Base-by-base conservation (phyloP, 2,888 invertebrate species). In the Scotopteryx bipunctaria region DNA sequence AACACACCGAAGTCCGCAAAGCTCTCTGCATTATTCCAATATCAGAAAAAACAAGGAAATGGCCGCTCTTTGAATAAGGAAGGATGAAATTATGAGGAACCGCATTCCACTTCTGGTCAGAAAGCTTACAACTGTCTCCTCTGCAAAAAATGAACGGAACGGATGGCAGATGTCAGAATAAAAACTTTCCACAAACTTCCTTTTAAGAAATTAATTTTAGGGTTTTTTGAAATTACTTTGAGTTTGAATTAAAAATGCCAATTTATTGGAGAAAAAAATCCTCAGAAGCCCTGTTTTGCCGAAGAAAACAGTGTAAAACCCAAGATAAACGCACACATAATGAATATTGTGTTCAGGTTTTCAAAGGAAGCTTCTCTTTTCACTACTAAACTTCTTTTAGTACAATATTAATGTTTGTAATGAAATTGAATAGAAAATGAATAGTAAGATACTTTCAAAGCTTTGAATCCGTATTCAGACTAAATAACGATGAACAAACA, bases 101-200 rank as follows among this genome's bases (percentile, higher is more conserved):
- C 33, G 19, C 17, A 37, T 16, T 45, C 25, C 13, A 31, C 35
- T 50, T 45, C 40, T 46, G 31, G 41, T 32, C 23, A 1, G 74
- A 77, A 77, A 68, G 69, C 80, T 69, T 77, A 74, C 69, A 73
- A 79, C 70, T 68, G 68, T 63, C 66, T 61, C 64, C 16, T n/a
- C 1, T 37, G 70, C 73, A 77, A 77, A 79, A 76, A 67, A 73
- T 68, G 71, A 69, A 67, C 63, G 64, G 66, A 70, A 61, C 72
- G 77, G 74, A 79, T 73, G 76, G 62, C 84, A 83, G 78, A 81
- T 84, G 82, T 73, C 66, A 71, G 65, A 67, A 68, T 69, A 69
- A 78, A 57, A 79, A 78, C 67, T 69, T 64, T 70, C 21, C 25
- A 29, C n/a, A 29, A 36, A 16, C 25, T 36, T 27, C 29, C 19